Conservation (phyloP, 2,797 vertebrate species). For the Hydrocynus forskahlii region DNA sequence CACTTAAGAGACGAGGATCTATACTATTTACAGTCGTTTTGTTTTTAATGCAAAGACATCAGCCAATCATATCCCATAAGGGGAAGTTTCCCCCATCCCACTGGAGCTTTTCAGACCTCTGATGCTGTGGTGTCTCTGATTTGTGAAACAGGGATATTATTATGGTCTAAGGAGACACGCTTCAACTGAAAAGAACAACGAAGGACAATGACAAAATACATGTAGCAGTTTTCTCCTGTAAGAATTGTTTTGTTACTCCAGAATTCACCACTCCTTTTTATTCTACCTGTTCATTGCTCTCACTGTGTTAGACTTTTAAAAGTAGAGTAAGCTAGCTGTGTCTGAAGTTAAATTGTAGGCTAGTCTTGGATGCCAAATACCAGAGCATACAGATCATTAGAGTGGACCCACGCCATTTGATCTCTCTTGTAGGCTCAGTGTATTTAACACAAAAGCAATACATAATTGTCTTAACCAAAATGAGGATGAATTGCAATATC, state of each 20-base stretch:
- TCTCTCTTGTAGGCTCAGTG: slow-evolving; percentile 42
- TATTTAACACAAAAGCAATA: slow-evolving; percentile 67
- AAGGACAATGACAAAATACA: slow-evolving; percentile 73
- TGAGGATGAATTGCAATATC: slow-evolving; percentile 80
- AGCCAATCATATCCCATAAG: slow-evolving; percentile 69
- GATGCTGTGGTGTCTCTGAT: slow-evolving; percentile 65
- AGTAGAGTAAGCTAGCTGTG: slow-evolving; percentile 80
- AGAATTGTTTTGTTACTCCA: slow-evolving; percentile 73
- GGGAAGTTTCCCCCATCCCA: slow-evolving; percentile 62
- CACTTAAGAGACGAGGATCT: slow-evolving; percentile 71
- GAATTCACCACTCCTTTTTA: slow-evolving; percentile 71
- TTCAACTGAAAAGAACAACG: slow-evolving; percentile 68
- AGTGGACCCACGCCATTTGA: slow-evolving; percentile 39
- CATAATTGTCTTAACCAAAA: slow-evolving; percentile 71
- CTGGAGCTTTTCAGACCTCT: slow-evolving; percentile 69
- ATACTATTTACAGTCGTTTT: slow-evolving; percentile 38
- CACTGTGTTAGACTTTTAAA: slow-evolving; percentile 82
- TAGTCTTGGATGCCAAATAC: slow-evolving; percentile 52
- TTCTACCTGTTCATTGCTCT: slow-evolving; percentile 77
- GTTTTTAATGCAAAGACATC: slow-evolving; percentile 74
- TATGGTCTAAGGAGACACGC: slow-evolving; percentile 71
- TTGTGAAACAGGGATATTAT: slow-evolving; percentile 60
- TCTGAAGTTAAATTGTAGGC: slow-evolving; percentile 78
- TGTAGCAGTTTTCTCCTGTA: slow-evolving; percentile 78
- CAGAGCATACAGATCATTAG: slow-evolving; percentile 27